Conservation (phyloP, 2,888 invertebrate species). For the Cordilura impudica region DNA sequence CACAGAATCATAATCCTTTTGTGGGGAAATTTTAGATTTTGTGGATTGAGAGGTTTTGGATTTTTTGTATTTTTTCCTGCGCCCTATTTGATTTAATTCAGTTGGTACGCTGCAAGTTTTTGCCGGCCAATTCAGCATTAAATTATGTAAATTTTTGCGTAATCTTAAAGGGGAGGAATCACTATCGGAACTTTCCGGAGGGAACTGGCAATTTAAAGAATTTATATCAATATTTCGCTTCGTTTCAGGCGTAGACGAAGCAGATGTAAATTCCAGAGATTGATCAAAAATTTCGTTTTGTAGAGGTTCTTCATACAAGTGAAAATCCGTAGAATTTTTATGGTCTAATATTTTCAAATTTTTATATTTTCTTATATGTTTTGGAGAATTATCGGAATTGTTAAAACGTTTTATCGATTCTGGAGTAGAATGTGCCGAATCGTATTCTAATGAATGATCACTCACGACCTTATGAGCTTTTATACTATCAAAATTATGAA, state of each 20-base stretch:
- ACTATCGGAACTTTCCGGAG: conserved; percentile 23
- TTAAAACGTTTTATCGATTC: conserved; percentile 13
- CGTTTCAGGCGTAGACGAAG: neutral
- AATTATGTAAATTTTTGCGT: conserved; percentile 28
- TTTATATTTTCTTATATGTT: neutral
- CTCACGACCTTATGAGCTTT: too few relatives aligned
- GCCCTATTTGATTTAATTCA: conserved; percentile 72
- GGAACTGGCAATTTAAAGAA: neutral
- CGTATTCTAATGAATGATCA: neutral
- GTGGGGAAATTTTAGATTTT: conserved; percentile 40
- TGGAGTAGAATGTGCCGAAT: conserved; percentile 21
- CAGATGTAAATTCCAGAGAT: neutral
- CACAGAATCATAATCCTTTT: conserved; percentile 61
- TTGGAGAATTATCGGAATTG: neutral
- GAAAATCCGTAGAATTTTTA: neutral
- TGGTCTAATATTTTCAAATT: neutral
- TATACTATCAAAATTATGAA: too few relatives aligned
- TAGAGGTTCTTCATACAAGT: neutral
- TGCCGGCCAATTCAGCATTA: conserved; percentile 57
- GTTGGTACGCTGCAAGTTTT: conserved; percentile 71
- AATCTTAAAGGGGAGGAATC: conserved; percentile 36
- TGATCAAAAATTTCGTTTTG: neutral
- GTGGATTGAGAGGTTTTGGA: conserved; percentile 4
- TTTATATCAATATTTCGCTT: neutral
- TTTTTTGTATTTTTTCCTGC: conserved; percentile 56